Evolutionary conservation across 2,797 vertebrate species (phyloP).

Genomic region (Bradypodion pumilum): DNA sequence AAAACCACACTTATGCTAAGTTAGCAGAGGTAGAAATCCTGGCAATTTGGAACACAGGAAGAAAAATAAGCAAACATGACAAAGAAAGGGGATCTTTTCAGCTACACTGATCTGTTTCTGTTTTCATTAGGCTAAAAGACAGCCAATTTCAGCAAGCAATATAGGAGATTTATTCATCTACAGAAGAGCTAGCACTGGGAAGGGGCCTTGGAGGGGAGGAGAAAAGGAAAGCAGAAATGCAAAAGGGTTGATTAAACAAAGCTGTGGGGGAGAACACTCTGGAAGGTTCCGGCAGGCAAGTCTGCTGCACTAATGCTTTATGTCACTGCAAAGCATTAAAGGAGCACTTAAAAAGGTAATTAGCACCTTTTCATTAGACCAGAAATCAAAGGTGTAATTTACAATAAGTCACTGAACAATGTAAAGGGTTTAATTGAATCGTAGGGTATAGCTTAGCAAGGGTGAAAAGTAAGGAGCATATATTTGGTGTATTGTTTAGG

Average conservation of each 20-base stretch:
- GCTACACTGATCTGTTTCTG: constrained; percentile 22
- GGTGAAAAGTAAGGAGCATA: constrained; percentile 53
- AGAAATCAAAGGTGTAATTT: constrained; percentile 74
- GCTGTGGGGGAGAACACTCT: constrained; percentile 60
- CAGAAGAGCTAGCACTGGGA: constrained; percentile 49
- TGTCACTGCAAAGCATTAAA: constrained; percentile 70
- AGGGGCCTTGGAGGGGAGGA: constrained; percentile 60
- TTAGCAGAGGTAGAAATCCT: neutral
- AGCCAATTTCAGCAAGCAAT: constrained; percentile 52
- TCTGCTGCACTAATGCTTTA: constrained; percentile 61
- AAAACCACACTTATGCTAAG: constrained; percentile 5
- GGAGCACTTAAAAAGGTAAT: constrained; percentile 71
- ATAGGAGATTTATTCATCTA: constrained; percentile 56
- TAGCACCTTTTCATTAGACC: constrained; percentile 70
- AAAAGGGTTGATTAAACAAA: constrained; percentile 51
- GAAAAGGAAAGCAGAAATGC: constrained; percentile 55
- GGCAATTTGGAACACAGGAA: neutral
- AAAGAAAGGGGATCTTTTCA: constrained; percentile 11
- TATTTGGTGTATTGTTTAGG: constrained; percentile 30
- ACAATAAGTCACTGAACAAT: constrained; percentile 69
- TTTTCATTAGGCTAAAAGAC: constrained; percentile 44
- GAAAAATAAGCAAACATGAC: neutral
- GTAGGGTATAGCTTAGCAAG: neutral
- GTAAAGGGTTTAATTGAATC: constrained; percentile 68
- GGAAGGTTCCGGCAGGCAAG: constrained; percentile 57